A percentile compares a stretch with the other conserved stretches of the same genome.
Conservation (phyloP, 2,797 vertebrate species). For the Momotus momota region DNA sequence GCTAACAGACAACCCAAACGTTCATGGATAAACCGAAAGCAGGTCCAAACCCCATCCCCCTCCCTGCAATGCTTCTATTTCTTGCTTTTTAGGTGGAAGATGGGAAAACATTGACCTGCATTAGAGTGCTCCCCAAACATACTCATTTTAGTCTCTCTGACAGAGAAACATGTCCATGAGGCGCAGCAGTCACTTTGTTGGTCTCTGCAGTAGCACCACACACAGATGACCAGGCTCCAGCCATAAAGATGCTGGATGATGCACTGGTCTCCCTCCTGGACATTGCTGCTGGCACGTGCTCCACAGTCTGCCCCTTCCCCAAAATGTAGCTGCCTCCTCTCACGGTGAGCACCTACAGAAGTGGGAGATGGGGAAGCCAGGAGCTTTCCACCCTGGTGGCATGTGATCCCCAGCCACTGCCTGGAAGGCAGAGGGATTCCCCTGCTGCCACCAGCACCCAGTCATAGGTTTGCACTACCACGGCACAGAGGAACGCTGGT, state of each 20-base stretch:
- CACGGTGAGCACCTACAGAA: neutral
- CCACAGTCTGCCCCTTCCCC: rapidly evolving
- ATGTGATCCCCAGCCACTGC: neutral
- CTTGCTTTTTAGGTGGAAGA: neutral
- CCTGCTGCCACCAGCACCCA: neutral
- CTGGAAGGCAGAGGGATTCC: neutral
- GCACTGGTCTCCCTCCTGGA: neutral
- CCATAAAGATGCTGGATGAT: neutral
- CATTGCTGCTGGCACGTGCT: neutral
- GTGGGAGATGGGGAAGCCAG: neutral
- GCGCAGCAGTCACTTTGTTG: neutral
- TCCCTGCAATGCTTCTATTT: neutral
- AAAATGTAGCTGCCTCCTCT: neutral
- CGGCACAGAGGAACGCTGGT: neutral
- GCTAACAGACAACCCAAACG: neutral
- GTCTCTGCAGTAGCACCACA: neutral
- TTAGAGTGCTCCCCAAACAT: neutral
- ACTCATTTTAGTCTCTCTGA: neutral
- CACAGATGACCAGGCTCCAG: neutral
- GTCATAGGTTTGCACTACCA: rapidly evolving
- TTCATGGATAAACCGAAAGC: neutral
- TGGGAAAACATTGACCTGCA: neutral
- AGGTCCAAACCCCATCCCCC: neutral
- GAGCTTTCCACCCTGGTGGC: neutral
- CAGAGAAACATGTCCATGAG: rapidly evolving